These are phyloP conservation scores for Eciton burchellii DNA, from an alignment of 1,140 invertebrate genomes.

Conservation along the genomic window DNA sequence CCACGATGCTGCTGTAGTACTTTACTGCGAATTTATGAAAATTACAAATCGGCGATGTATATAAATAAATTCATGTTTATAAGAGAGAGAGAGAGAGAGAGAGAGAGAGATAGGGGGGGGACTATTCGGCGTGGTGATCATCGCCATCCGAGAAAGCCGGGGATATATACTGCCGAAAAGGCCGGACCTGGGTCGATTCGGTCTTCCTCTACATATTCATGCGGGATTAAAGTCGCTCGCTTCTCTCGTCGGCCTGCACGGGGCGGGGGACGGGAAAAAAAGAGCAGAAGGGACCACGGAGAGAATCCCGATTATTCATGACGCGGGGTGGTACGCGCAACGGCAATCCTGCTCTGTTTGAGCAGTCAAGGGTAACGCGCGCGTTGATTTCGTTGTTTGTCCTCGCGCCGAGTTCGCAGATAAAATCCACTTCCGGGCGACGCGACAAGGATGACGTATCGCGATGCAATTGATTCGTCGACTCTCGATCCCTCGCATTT, in stretches of 20 bases:
- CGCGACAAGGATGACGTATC: background rate
- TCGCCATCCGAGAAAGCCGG: conserved; percentile 50
- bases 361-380: conserved; percentile 69
- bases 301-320: conserved; percentile 77
- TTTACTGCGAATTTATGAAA: conserved; percentile 66
- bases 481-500: background rate
- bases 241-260: conserved; percentile 32
- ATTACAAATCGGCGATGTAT: conserved; percentile 58
- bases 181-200: conserved; percentile 32
- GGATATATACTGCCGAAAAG: conserved; percentile 53
- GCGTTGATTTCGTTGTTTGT: conserved; percentile 70
- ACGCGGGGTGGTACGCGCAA: conserved; percentile 61
- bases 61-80: no score
- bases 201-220: conserved; percentile 77
- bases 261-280: conserved; percentile 38
- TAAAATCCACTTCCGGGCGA: conserved; percentile 73
- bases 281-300: conserved; percentile 48
- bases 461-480: conserved; percentile 16
- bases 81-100: no score
- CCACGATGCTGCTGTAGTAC: no score
- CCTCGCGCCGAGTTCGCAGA: conserved; percentile 69
- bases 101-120: no score
- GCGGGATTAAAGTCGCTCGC: conserved; percentile 73
- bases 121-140: conserved; percentile 49
- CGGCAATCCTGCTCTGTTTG: conserved; percentile 75